These are phyloP conservation scores for Mycalesis mineus DNA, from an alignment of 2,888 invertebrate species.

Conservation along the genomic window DNA sequence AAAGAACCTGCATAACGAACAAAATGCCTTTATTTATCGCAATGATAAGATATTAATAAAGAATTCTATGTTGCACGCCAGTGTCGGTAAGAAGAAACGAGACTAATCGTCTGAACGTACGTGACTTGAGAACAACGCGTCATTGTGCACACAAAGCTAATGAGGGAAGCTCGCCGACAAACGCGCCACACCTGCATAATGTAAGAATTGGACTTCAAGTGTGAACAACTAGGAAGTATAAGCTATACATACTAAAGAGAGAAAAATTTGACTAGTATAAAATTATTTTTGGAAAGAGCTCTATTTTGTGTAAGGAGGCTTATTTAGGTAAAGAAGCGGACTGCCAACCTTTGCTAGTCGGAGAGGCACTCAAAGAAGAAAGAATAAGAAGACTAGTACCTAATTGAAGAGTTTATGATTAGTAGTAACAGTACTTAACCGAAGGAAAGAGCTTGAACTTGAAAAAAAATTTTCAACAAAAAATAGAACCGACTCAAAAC, in stretches of 20 bases:
- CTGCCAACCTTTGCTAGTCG: too few relatives aligned
- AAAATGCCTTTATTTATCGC: slow-evolving; percentile 2
- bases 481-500: too few relatives aligned
- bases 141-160: slow-evolving; percentile 44
- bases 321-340: too few relatives aligned
- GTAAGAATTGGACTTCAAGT: slow-evolving; percentile 1
- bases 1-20: not conserved
- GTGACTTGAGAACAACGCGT: slow-evolving; percentile 28
- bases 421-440: too few relatives aligned
- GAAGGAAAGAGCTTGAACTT: too few relatives aligned
- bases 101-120: slow-evolving; percentile 28
- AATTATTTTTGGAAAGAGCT: not conserved
- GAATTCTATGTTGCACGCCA: slow-evolving; percentile 18
- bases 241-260: not conserved
- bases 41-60: slow-evolving; percentile 16
- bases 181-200: slow-evolving; percentile 20
- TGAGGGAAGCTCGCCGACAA: slow-evolving; percentile 31
- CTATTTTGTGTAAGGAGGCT: too few relatives aligned
- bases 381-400: too few relatives aligned
- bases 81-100: slow-evolving; percentile 22
- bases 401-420: too few relatives aligned
- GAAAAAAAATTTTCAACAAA: too few relatives aligned
- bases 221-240: slow-evolving; percentile 8
- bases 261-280: not conserved
- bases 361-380: too few relatives aligned